A percentile compares a stretch with the other conserved stretches of the same genome.
These are phyloP conservation scores for Callyntrura guangdongensis DNA, from an alignment of 2,888 invertebrate genomes.

Conservation along the genomic window DNA sequence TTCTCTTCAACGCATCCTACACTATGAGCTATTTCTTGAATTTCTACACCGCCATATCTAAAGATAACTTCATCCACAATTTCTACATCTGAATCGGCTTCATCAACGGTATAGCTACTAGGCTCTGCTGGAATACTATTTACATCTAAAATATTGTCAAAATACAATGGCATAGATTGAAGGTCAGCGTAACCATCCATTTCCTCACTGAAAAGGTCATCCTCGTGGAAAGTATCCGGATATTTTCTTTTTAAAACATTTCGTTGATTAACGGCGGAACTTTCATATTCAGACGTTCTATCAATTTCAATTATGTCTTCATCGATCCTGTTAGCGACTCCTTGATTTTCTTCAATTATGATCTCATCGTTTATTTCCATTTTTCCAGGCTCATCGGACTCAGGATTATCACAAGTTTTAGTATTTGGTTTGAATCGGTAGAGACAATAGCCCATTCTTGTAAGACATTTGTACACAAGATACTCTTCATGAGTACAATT, in stretches of 20 bases:
- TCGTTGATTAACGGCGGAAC: neutral
- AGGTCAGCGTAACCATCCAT: conserved; percentile 34
- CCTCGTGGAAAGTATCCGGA: neutral
- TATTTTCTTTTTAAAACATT: conserved; percentile 36
- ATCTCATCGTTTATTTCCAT: conserved; percentile 63
- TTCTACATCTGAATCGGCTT: conserved; percentile 83
- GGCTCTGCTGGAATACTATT: conserved; percentile 36
- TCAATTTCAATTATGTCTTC: conserved; percentile 1
- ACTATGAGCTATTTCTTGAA: conserved; percentile 79
- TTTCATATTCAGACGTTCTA: neutral
- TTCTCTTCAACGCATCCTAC: conserved; percentile 62
- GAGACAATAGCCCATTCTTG: conserved; percentile 67
- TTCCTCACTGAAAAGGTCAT: conserved; percentile 38
- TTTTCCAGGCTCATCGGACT: neutral
- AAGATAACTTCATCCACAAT: conserved; percentile 81
- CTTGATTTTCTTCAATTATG: conserved; percentile 35
- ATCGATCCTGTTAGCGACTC: neutral
- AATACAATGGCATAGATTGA: neutral
- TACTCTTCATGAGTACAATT: conserved; percentile 70
- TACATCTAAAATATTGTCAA: neutral
- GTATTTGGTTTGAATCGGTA: conserved; percentile 34
- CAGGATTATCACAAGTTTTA: neutral
- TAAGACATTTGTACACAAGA: conserved; percentile 71
- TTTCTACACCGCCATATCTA: conserved; percentile 76
- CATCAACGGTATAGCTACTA: conserved; percentile 77